Conservation (phyloP, 1,140 invertebrate genomes). For the Drosophila fuyamai region DNA sequence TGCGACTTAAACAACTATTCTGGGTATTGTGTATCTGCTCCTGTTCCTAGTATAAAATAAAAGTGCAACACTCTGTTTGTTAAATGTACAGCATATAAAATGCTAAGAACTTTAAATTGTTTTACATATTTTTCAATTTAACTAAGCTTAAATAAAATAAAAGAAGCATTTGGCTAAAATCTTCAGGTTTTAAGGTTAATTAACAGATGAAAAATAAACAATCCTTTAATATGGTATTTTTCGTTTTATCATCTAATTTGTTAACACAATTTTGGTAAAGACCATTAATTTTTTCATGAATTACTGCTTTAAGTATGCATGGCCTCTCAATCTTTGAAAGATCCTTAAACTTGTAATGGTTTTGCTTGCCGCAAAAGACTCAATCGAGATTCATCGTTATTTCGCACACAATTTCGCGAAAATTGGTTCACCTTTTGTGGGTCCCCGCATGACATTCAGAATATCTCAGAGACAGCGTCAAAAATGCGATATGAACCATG, state of each 20-base stretch:
- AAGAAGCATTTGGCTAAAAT: no score
- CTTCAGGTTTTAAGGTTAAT: no score
- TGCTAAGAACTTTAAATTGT: no score
- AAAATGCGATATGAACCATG: slow-evolving; percentile 69
- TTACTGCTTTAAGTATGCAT: not conserved
- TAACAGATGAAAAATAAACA: no score
- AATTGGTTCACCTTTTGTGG: slow-evolving; percentile 42
- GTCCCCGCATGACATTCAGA: slow-evolving; percentile 46
- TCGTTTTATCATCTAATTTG: not conserved
- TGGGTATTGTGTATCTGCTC: no score
- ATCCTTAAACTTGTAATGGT: slow-evolving; percentile 10
- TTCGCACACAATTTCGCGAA: not conserved
- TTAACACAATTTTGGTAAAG: not conserved
- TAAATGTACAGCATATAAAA: no score
- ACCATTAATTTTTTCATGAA: not conserved
- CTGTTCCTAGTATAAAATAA: no score
- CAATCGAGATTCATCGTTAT: slow-evolving; percentile 12
- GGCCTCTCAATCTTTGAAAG: slow-evolving; percentile 4
- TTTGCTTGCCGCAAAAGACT: not conserved
- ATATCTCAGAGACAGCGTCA: slow-evolving; percentile 49
- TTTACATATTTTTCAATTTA: no score
- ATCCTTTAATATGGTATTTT: not conserved
- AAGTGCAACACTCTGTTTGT: no score
- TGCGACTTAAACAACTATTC: no score
- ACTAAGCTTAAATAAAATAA: no score